Conservation (phyloP, 2,888 invertebrate genomes). For the Polydrusus pterygomalis region DNA sequence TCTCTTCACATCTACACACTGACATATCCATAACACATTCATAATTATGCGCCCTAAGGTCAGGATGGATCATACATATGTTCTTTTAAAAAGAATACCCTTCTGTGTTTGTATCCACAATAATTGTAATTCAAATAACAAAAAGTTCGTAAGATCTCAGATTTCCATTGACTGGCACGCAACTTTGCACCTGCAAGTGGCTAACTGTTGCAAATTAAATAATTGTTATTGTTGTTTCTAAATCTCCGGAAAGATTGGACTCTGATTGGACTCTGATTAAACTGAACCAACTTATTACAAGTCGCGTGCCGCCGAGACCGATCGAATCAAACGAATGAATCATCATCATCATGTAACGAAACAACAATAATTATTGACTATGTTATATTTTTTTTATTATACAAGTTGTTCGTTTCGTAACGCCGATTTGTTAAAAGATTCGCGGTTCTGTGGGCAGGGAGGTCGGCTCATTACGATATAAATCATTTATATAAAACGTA, state of each 20-base stretch:
- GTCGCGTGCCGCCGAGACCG: not conserved
- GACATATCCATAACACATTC: too few species aligned
- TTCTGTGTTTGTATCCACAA: too few species aligned
- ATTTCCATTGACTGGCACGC: not conserved
- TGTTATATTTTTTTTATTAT: conserved; percentile 12
- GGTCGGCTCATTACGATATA: conserved; percentile 33
- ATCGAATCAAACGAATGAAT: conserved; percentile 4
- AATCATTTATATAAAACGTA: conserved; percentile 37
- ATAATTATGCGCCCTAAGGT: too few species aligned
- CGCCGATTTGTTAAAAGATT: conserved; percentile 27
- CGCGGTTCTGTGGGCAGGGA: conserved; percentile 42
- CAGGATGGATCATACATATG: too few species aligned
- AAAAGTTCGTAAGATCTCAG: too few species aligned
- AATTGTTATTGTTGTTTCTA: not conserved
- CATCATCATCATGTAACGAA: conserved; percentile 11
- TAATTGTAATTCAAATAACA: too few species aligned
- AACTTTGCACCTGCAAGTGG: not conserved
- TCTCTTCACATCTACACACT: too few species aligned
- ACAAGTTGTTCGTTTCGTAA: conserved; percentile 33
- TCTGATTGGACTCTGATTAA: not conserved
- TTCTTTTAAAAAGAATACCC: too few species aligned
- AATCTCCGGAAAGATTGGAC: not conserved
- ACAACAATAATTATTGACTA: not conserved
- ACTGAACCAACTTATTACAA: not conserved
- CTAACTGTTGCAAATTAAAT: not conserved